Base-by-base conservation (phyloP, 2,797 vertebrate species). In the Malurus splendens region DNA sequence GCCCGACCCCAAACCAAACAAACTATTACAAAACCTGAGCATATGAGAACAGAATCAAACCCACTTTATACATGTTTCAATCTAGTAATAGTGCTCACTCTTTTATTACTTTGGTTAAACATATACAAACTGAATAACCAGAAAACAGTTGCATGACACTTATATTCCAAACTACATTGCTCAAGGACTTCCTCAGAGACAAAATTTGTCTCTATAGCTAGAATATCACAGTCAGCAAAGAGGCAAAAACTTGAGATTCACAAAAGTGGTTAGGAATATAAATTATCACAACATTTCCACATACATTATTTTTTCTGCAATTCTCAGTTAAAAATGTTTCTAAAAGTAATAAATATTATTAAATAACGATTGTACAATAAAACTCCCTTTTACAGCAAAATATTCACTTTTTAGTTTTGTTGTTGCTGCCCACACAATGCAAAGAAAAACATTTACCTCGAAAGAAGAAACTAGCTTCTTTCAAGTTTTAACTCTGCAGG, bases 301-400 rank as follows among this genome's bases (percentile, higher is more conserved):
- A 92, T 71, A 94, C 59, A 71, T 76, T 64, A 62, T 74, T 91
- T 55, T 91, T 92, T 82, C 71, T 94, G 86, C 86, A 94, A 88
- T 83, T 95, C 61, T 77, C 79, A 71, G 86, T 85, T 95, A 51
- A 94, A 94, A 94, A 93, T 81, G 10, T 92, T 94, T 92, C 85
- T 83, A n/a, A 92, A 96, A 94, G 82, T 94, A 93, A 85, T 92
- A 96, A 96, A 93, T 93, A 82, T 75, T 92, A 94, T 88, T 94
- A 94, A 93, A 92, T 83, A 84, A 59, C 57, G 86, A 82, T 88
- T 79, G 28, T 88, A 90, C 42, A 84, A 50, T 90, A 65, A 86
- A 93, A 82, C 27, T 81, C 59, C 28, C 72, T 81, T 84, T 90
- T 90, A 94, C 82, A 93, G 28, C 41, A 87, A 87, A 93, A 87